These are phyloP conservation scores for Rotaria socialis DNA, from an alignment of 2,888 invertebrate genomes.

Conservation along the genomic window DNA sequence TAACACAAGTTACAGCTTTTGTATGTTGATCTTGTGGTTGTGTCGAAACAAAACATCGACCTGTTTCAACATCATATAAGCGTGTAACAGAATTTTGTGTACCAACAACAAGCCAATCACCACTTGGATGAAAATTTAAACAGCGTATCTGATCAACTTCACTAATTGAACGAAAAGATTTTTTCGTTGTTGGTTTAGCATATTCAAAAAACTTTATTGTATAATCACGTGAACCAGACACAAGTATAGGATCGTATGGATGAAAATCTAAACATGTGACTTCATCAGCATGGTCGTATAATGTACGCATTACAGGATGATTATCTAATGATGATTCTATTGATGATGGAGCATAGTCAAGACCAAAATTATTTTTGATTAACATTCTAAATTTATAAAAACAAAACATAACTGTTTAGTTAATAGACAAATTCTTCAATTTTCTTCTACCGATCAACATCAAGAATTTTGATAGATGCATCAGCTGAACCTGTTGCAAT, in stretches of 20 bases:
- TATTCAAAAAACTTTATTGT: slow-evolving; percentile 94
- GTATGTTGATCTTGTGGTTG: slow-evolving; percentile 68
- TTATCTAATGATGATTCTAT: slow-evolving; percentile 24
- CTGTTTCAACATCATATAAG: slow-evolving; percentile 86
- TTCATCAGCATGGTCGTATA: slow-evolving; percentile 66
- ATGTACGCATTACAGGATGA: slow-evolving; percentile 88
- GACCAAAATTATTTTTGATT: slow-evolving; percentile 18
- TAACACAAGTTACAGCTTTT: slow-evolving; percentile 59
- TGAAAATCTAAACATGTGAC: slow-evolving; percentile 94
- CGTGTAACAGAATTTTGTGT: slow-evolving; percentile 77
- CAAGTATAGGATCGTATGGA: slow-evolving; percentile 75
- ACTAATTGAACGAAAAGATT: slow-evolving; percentile 67
- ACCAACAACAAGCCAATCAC: slow-evolving; percentile 86
- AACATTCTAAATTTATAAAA: slow-evolving; percentile 2
- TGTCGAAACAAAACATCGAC: slow-evolving; percentile 88
- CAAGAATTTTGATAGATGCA: slow-evolving; percentile 95
- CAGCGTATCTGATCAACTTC: slow-evolving; percentile 85
- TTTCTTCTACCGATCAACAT: slow-evolving; percentile 81
- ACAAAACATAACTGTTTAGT: too few species aligned
- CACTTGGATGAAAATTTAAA: slow-evolving; percentile 87
- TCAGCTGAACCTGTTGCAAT: slow-evolving; percentile 97
- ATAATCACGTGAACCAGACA: slow-evolving; percentile 87
- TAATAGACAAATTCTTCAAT: too few species aligned
- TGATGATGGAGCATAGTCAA: slow-evolving; percentile 17
- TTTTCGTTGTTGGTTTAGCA: slow-evolving; percentile 94